These are phyloP conservation scores for Eulemur rufifrons DNA, from an alignment of 2,113 vertebrate species.

Conservation along the genomic window DNA sequence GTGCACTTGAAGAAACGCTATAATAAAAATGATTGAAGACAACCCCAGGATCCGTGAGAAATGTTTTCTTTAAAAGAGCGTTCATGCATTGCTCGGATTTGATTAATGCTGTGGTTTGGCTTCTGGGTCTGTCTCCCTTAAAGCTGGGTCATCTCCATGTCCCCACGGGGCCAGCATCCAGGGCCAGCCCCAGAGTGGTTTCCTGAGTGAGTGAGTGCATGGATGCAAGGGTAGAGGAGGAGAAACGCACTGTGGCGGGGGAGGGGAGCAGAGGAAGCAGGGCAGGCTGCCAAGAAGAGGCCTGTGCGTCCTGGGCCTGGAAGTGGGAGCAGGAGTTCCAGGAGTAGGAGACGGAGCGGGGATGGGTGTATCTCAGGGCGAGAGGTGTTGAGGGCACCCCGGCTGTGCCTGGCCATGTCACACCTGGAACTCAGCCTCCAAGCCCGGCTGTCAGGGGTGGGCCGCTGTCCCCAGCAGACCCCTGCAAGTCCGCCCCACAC, in stretches of 20 bases:
- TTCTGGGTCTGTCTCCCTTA: neutral
- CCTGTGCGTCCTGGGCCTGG: too few species aligned
- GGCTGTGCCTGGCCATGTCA: neutral
- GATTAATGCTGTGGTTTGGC: neutral
- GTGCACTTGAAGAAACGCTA: accelerated
- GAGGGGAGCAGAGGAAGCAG: neutral
- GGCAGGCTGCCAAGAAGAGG: neutral
- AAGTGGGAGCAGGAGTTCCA: neutral
- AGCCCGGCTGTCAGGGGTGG: neutral
- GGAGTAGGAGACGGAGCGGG: neutral
- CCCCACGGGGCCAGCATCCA: neutral
- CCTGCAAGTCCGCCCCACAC: neutral
- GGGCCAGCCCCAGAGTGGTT: neutral
- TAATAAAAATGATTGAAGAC: neutral
- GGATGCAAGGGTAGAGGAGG: neutral
- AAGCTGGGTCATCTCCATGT: neutral
- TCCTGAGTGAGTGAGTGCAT: neutral
- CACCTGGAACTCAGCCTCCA: neutral
- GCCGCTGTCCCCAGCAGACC: neutral
- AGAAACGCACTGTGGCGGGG: neutral
- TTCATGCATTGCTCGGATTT: neutral
- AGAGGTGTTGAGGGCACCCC: neutral
- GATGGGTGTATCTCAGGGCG: accelerated
- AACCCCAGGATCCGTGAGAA: neutral
- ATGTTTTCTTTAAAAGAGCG: neutral